A percentile compares a stretch with the other conserved stretches of the same genome.
These are phyloP conservation scores for Myopa testacea DNA, from an alignment of 2,888 invertebrate genomes.

Conservation along the genomic window DNA sequence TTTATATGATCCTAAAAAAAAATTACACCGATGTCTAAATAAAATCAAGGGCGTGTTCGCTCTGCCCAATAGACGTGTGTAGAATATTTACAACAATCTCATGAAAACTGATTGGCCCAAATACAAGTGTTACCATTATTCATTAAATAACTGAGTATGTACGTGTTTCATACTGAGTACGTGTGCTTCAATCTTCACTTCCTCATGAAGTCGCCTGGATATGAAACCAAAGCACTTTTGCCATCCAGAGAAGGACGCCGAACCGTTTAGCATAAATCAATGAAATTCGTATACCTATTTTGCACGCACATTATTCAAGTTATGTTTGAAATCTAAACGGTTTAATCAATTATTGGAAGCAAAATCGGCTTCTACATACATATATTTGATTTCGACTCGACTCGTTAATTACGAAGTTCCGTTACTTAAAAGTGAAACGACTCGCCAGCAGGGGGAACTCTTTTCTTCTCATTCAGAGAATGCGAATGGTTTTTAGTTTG, in stretches of 20 bases:
- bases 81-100: constrained; percentile 17
- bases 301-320: constrained; percentile 16
- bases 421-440: constrained; percentile 5
- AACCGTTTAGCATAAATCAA: constrained; percentile 1
- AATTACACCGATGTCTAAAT: background rate
- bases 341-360: background rate
- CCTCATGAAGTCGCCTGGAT: constrained; percentile 8
- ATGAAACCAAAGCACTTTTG: background rate
- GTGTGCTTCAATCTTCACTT: constrained; percentile 9
- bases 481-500: too few relatives aligned
- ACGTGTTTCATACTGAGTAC: constrained; percentile 4
- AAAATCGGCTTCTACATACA: background rate
- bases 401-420: constrained; percentile 10
- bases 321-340: background rate
- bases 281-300: background rate
- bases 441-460: too few relatives aligned
- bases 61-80: constrained; percentile 22
- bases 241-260: constrained; percentile 24
- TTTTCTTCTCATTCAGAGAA: too few relatives aligned
- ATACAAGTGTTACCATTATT: constrained; percentile 24
- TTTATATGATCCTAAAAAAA: background rate
- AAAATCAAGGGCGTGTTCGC: constrained; percentile 12
- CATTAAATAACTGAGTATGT: constrained; percentile 28
- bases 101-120: constrained; percentile 26
- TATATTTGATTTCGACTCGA: background rate